phyloP scores from a whole-genome alignment of 2,113 vertebrate species.

The Camelus dromedarius region DNA sequence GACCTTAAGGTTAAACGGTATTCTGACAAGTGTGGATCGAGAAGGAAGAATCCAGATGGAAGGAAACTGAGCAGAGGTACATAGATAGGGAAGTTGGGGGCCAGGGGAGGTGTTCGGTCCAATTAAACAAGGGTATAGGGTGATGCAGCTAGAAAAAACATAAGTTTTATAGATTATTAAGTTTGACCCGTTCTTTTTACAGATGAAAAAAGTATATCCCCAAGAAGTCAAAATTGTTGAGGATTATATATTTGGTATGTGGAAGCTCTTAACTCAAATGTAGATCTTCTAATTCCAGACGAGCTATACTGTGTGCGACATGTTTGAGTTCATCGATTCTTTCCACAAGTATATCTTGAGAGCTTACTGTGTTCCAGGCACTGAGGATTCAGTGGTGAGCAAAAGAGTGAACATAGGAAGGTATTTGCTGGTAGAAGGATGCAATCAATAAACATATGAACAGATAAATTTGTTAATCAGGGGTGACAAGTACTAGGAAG shows the following conservation, averaged over 20 bases:
- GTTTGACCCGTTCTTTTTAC: slow-evolving; percentile 32
- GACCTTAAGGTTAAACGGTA: slow-evolving; percentile 1
- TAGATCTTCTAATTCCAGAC: neutral
- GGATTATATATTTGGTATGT: neutral
- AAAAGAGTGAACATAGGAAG: neutral
- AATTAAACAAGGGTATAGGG: neutral
- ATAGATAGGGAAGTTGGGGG: neutral
- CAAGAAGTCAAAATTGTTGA: slow-evolving; percentile 34
- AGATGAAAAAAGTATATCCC: neutral
- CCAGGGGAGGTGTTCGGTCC: neutral
- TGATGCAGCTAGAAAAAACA: neutral
- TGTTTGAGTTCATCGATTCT: slow-evolving; percentile 7
- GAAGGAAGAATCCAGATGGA: slow-evolving; percentile 22
- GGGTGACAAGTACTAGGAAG: slow-evolving; percentile 6
- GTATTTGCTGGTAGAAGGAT: neutral
- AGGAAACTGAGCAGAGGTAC: neutral
- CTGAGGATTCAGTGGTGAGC: slow-evolving; percentile 16
- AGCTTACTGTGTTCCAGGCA: neutral
- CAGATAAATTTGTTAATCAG: neutral
- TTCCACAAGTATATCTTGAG: neutral
- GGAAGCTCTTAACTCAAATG: neutral
- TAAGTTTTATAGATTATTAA: neutral
- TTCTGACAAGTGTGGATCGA: slow-evolving; percentile 49
- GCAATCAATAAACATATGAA: neutral
- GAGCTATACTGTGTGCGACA: neutral